A percentile compares a stretch with the other conserved stretches of the same genome.
These are phyloP conservation scores for Mechanitis mazaeus DNA, from an alignment of 2,888 invertebrate species.

Conservation along the genomic window DNA sequence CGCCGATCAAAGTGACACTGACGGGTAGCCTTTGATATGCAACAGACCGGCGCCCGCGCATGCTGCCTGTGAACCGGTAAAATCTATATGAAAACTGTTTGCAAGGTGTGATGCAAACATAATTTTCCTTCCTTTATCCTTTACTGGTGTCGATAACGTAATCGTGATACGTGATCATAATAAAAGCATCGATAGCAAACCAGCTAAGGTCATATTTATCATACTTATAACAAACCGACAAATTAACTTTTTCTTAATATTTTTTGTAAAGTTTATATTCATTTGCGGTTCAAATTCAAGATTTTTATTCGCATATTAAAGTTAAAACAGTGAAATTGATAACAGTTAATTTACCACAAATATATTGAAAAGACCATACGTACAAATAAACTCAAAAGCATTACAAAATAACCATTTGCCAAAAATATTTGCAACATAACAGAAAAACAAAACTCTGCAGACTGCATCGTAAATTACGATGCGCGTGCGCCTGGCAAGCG, in stretches of 20 bases:
- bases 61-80: constrained; percentile 52
- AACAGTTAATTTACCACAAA: background rate
- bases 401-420: constrained; percentile 14
- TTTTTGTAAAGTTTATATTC: no score
- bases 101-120: constrained; percentile 45
- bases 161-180: constrained; percentile 11
- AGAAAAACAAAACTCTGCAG: constrained; percentile 13
- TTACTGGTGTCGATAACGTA: constrained; percentile 19
- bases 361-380: background rate
- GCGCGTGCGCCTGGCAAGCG: constrained; percentile 30
- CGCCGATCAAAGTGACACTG: constrained; percentile 53
- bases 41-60: constrained; percentile 50
- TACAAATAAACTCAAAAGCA: background rate
- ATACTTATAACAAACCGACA: constrained; percentile 10
- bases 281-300: no score
- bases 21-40: constrained; percentile 32
- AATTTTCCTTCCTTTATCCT: constrained; percentile 44
- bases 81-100: constrained; percentile 55
- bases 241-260: background rate
- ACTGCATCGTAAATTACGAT: constrained; percentile 25
- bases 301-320: no score
- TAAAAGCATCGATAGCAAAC: constrained; percentile 10
- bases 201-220: constrained; percentile 11
- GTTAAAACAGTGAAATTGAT: no score
- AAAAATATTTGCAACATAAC: constrained; percentile 19